Conservation (phyloP, 2,113 vertebrate species). For the Aplodontia rufa region DNA sequence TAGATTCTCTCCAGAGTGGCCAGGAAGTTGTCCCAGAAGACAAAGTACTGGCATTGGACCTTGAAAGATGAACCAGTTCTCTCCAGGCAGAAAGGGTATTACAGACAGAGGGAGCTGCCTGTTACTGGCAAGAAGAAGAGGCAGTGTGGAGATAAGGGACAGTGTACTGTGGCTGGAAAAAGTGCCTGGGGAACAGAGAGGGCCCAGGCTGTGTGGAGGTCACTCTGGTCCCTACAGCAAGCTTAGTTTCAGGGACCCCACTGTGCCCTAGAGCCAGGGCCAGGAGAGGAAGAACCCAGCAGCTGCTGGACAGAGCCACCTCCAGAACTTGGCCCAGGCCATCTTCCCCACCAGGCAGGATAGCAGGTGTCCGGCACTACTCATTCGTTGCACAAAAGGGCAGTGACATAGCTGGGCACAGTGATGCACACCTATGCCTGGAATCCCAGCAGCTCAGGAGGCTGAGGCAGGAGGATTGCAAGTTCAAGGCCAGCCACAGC, state of each 20-base stretch:
- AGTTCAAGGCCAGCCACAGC: too few species aligned
- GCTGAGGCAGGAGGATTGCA: too few species aligned
- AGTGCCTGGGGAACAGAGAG: too few species aligned
- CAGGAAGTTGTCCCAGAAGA: not conserved
- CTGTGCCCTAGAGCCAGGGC: fast-evolving
- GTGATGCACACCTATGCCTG: too few species aligned
- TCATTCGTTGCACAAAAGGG: too few species aligned
- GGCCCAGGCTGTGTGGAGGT: not conserved
- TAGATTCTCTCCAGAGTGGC: not conserved
- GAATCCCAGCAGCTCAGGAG: too few species aligned
- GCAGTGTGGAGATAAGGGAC: fast-evolving
- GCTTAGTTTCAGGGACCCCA: not conserved
- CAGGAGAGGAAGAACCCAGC: fast-evolving
- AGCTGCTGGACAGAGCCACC: fast-evolving
- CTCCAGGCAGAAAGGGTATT: not conserved
- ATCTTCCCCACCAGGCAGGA: not conserved
- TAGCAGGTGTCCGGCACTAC: too few species aligned
- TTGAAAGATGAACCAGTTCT: not conserved
- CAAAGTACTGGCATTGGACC: not conserved
- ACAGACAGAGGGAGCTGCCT: not conserved
- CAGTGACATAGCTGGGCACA: too few species aligned
- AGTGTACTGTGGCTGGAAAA: not conserved
- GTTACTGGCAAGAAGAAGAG: not conserved
- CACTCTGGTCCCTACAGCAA: not conserved
- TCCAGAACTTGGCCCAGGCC: not conserved